Evolutionary conservation across 2,113 vertebrate genomes (phyloP).

Genomic region (Calyptomena viridis): DNA sequence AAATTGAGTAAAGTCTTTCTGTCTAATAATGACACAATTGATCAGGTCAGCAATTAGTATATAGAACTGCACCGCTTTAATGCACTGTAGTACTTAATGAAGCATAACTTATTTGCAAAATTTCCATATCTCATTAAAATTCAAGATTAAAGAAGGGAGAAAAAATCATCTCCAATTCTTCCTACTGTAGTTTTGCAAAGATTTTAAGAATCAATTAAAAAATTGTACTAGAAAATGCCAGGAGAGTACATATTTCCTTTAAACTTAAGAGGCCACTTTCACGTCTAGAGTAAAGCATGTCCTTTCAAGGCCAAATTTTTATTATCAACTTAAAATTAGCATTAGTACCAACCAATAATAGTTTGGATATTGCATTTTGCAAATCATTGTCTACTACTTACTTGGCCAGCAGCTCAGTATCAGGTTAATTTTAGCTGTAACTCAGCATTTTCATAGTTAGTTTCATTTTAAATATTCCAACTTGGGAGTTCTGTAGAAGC

Average conservation of each 20-base stretch:
- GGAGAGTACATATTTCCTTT: conserved; percentile 41
- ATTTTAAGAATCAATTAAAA: neutral
- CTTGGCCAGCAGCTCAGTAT: neutral
- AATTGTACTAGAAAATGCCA: conserved; percentile 64
- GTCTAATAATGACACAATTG: conserved; percentile 31
- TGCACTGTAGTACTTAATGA: conserved; percentile 10
- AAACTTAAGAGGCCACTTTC: conserved; percentile 60
- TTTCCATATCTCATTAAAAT: conserved; percentile 30
- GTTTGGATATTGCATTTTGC: neutral
- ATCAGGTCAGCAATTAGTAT: conserved; percentile 43
- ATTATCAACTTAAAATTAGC: neutral
- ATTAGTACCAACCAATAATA: neutral
- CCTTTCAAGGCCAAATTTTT: neutral
- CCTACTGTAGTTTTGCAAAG: neutral
- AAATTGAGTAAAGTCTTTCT: conserved; percentile 67
- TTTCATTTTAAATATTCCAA: neutral
- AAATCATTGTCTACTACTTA: neutral
- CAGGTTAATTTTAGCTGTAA: neutral
- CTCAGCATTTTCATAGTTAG: neutral
- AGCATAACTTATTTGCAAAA: conserved; percentile 32
- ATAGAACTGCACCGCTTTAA: conserved; percentile 27
- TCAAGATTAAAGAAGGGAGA: conserved; percentile 52
- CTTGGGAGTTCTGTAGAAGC: neutral
- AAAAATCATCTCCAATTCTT: conserved; percentile 52
- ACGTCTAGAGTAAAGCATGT: neutral